phyloP scores from a whole-genome alignment of 2,888 invertebrate species.

The Drosophila parthenogenetica region DNA sequence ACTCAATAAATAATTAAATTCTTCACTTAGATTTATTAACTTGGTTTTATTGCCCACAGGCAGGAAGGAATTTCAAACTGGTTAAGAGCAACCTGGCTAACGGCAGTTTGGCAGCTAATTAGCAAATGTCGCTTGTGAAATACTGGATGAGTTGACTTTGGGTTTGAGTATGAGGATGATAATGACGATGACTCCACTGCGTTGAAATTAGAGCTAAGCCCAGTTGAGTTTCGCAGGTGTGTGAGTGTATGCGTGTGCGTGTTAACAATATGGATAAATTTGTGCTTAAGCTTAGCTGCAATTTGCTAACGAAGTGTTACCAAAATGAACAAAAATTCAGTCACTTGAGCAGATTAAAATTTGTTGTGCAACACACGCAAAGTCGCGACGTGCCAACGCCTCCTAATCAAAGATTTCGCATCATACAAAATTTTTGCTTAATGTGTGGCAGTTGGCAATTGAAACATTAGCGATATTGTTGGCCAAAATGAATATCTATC shows the following conservation, averaged over 20 bases:
- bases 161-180: constrained; percentile 1
- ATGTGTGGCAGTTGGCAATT: constrained; percentile 44
- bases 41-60: no score
- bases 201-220: constrained; percentile 49
- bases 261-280: constrained; percentile 56
- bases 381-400: constrained; percentile 70
- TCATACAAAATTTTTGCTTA: constrained; percentile 24
- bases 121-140: constrained; percentile 45
- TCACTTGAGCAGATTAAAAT: constrained; percentile 56
- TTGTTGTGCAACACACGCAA: constrained; percentile 62
- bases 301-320: constrained; percentile 59
- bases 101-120: constrained; percentile 43
- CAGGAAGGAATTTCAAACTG: constrained; percentile 24
- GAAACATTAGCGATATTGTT: constrained; percentile 61
- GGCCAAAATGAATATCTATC: constrained; percentile 23
- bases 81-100: constrained; percentile 29
- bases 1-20: no score
- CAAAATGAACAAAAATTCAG: constrained; percentile 32
- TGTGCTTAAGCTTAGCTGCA: constrained; percentile 53
- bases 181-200: constrained; percentile 36
- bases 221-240: constrained; percentile 28
- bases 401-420: constrained; percentile 70
- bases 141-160: constrained; percentile 25
- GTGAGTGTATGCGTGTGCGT: constrained; percentile 27
- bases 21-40: no score